A percentile compares a stretch with the other conserved stretches of the same genome.
These are phyloP conservation scores for Acleris laterana DNA, from an alignment of 2,888 invertebrate species.

Conservation along the genomic window DNA sequence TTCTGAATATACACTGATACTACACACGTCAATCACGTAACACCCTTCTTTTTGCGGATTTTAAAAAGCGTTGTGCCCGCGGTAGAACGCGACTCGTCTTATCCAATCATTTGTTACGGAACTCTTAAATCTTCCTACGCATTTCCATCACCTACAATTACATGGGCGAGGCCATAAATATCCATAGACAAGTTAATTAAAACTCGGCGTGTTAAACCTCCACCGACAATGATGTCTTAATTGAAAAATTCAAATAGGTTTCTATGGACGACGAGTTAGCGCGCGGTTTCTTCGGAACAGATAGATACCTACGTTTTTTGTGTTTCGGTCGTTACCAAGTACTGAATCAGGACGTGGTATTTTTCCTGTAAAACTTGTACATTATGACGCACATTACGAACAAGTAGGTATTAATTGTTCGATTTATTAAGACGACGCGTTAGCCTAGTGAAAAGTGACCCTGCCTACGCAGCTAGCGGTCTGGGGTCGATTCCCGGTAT, in stretches of 20 bases:
- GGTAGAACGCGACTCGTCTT: neutral
- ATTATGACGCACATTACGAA: too few relatives aligned
- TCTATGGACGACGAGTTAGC: constrained; percentile 43
- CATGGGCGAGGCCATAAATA: constrained; percentile 12
- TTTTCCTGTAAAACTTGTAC: too few relatives aligned
- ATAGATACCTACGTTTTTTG: neutral
- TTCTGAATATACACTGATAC: too few relatives aligned
- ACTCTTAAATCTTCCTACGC: neutral
- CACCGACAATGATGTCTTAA: constrained; percentile 59
- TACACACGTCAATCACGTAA: too few relatives aligned
- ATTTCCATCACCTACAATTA: constrained; percentile 2
- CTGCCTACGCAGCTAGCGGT: too few relatives aligned
- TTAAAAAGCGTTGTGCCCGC: too few relatives aligned
- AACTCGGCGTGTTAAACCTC: constrained; percentile 41
- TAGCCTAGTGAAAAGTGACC: too few relatives aligned
- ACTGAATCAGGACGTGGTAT: too few relatives aligned
- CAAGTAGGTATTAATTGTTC: too few relatives aligned
- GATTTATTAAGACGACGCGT: too few relatives aligned
- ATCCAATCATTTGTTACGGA: neutral
- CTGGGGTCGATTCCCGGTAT: too few relatives aligned
- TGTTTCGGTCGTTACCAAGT: neutral
- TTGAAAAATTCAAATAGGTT: constrained; percentile 64
- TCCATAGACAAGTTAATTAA: constrained; percentile 38
- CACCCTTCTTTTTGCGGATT: too few relatives aligned
- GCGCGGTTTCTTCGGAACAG: constrained; percentile 27